phyloP scores from a whole-genome alignment of 2,888 invertebrate species.

The Idaea dimidiata region DNA sequence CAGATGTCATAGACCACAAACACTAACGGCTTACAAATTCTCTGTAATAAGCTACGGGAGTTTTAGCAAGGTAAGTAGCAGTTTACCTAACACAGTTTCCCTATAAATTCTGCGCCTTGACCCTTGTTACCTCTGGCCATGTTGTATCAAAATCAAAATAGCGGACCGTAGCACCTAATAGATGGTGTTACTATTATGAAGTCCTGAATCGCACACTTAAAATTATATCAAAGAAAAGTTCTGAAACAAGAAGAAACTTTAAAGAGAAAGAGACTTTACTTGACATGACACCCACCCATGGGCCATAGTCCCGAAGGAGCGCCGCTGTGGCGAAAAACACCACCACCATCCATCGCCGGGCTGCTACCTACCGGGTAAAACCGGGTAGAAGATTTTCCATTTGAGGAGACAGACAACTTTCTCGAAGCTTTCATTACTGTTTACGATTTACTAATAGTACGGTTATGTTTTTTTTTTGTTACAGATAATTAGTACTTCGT shows the following conservation, averaged over 20 bases:
- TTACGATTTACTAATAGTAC: no score
- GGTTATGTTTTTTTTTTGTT: no score
- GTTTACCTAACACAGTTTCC: background rate
- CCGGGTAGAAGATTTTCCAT: no score
- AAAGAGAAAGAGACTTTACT: no score
- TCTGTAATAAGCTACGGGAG: slow-evolving; percentile 61
- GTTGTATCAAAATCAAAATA: no score
- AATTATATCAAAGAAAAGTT: background rate
- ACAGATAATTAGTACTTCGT: slow-evolving; percentile 70
- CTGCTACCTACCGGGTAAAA: no score
- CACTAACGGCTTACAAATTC: slow-evolving; percentile 65
- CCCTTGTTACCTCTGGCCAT: no score
- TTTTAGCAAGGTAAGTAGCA: slow-evolving; percentile 63
- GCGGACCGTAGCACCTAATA: no score
- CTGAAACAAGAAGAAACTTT: no score
- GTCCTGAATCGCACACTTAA: background rate
- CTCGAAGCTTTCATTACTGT: background rate
- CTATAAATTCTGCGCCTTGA: no score
- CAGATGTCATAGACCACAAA: slow-evolving; percentile 53
- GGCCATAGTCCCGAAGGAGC: no score
- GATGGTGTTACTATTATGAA: background rate
- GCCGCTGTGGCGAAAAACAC: background rate
- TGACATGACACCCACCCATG: no score
- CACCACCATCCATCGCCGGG: background rate
- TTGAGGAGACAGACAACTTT: background rate